These are phyloP conservation scores for Rallus limicola DNA, from an alignment of 2,113 vertebrate species.

Conservation along the genomic window DNA sequence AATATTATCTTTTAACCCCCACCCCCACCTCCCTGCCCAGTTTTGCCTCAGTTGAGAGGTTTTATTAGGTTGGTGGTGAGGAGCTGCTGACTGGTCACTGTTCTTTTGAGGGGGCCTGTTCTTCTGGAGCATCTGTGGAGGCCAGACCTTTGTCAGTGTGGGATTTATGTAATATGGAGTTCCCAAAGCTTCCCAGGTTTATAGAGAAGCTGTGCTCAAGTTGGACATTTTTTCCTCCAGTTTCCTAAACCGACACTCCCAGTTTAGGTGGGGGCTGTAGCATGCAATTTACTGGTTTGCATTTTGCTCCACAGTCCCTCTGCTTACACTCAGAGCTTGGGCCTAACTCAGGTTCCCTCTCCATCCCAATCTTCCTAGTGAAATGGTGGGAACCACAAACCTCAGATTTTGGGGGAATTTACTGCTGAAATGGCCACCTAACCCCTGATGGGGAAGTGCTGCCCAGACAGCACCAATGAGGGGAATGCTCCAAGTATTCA, in stretches of 20 bases:
- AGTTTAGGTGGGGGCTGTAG: background rate
- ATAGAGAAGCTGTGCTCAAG: background rate
- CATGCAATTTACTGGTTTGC: background rate
- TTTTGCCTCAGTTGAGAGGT: background rate
- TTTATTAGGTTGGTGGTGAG: background rate
- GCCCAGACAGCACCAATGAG: background rate
- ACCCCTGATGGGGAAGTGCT: fast-evolving
- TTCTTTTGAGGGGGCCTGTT: background rate
- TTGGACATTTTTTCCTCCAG: background rate
- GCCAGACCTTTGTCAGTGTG: background rate
- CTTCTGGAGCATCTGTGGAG: background rate
- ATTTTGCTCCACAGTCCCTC: background rate
- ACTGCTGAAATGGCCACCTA: background rate
- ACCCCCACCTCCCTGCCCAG: background rate
- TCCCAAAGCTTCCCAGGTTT: background rate
- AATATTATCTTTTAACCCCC: background rate
- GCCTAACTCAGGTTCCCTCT: background rate
- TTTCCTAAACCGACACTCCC: background rate
- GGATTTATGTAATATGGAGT: background rate
- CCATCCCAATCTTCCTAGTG: background rate
- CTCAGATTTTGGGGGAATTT: background rate
- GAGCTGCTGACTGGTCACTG: background rate
- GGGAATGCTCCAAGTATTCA: background rate
- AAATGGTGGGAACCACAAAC: background rate
- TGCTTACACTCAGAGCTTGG: background rate